A percentile compares a stretch with the other conserved stretches of the same genome.
Conservation (phyloP, 2,888 invertebrate species). For the Apamea crenata region DNA sequence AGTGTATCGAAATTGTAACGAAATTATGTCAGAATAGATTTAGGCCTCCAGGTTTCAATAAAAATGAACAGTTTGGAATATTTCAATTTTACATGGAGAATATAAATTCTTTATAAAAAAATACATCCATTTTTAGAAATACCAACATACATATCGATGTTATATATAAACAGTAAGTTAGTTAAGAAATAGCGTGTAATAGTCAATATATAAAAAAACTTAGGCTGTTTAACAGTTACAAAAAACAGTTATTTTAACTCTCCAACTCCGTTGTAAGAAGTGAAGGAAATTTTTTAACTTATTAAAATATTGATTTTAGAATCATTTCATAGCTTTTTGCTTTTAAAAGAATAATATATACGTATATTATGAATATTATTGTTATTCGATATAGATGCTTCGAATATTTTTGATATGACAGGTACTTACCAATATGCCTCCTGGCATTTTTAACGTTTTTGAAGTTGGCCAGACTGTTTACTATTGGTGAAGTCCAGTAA, state of each 20-base stretch:
- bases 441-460: constrained; percentile 2
- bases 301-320: constrained; percentile 67
- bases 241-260: constrained; percentile 70
- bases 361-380: constrained; percentile 78
- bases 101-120: constrained; percentile 73
- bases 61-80: constrained; percentile 75
- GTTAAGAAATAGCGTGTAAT: constrained; percentile 82
- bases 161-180: constrained; percentile 86
- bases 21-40: constrained; percentile 79
- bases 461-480: neutral
- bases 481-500: neutral
- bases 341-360: constrained; percentile 79
- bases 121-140: constrained; percentile 85
- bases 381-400: constrained; percentile 72
- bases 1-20: constrained; percentile 80
- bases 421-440: constrained; percentile 24
- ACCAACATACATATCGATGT: constrained; percentile 90
- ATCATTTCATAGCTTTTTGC: constrained; percentile 78
- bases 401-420: constrained; percentile 62
- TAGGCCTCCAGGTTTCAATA: constrained; percentile 76
- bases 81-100: constrained; percentile 75
- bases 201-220: constrained; percentile 85
- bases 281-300: constrained; percentile 63
- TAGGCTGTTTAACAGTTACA: constrained; percentile 88
- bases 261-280: constrained; percentile 65